Evolutionary conservation across 2,888 invertebrate species (phyloP), one percentile per base, ranked within the genome.

Genomic region (Stramonita haemastoma): DNA sequence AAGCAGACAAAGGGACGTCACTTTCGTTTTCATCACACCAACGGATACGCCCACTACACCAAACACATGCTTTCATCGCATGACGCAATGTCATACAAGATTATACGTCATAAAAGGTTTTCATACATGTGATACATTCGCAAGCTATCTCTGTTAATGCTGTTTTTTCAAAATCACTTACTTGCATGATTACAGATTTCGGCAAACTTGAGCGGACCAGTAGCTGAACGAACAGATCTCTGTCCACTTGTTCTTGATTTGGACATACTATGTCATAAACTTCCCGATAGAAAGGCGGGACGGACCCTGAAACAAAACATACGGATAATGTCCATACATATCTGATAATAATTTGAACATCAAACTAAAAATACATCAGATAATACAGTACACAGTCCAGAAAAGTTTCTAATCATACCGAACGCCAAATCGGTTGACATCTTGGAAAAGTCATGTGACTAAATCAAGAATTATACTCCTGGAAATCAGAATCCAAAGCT

Each of bases 231-330:
- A 96, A 96, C 91, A 96, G 93, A 91, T 96, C 96, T 91, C 95
- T 94, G 91, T 96, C 96, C 85, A 96, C 95, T 92, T 95, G 94
- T 92, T 96, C 96, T 92, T 96, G 95, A 92, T 95, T 95, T 26
- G 96, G 96, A 90, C 96, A 96, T 36, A 96, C 93, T 87, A 96
- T 96, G 86, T 96, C 95, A 90, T 96, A 96, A 60, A 96, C 94
- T 92, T 96, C 96, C 88, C 96, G 92, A 91, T 96, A 96, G 91
- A 95, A 95, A n/a, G 95, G 94, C 29, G 96, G 96, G 22, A 96
- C 95, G 87, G 95, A 94, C 90, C 96, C 96, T 96, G 93, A 84
- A 93, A 56, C 77, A 19, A 85, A 83, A 26, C 17, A 26, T 19
- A 5, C 46, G 46, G 26, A 29, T 46, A 46, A 6, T 13, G 17